Evolutionary conservation across 2,888 invertebrate genomes (phyloP), one percentile per base, ranked within the genome.

Genomic region (Pegoplata infirma): DNA sequence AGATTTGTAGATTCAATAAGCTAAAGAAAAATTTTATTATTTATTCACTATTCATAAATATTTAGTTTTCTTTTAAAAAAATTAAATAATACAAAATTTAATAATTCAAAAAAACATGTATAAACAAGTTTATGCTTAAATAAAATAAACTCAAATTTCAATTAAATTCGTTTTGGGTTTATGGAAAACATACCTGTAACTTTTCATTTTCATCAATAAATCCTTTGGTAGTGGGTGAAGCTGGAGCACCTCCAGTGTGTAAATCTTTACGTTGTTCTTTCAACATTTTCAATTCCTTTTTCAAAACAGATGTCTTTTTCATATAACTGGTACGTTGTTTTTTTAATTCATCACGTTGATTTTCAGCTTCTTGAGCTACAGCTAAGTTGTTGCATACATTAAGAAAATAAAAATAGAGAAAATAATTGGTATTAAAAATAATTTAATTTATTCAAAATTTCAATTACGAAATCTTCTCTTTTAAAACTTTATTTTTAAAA

Each of bases 191-290:
- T 91, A 96, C 96, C 95, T 96, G 96, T 66, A 96, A 90, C 84
- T 95, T 95, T 84, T 94, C 93, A 89, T 96, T 96, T 89, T 96
- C 95, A 86, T 94, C 94, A 74, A 96, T 91, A 86, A 96, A 95
- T 81, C 94, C 92, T 88, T 93, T 93, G 84, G 94, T 94, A 81
- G 95, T 95, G 0, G 95, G 93, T 77, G 94, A 94, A 36, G 93
- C 93, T 5, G 94, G 94, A 0, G 82, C 86, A 16, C 82, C 80
- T 16, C 81, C 80, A 0, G 86, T 85, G 3, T 93, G 91, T 49
- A 96, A 91, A 86, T 95, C 95, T 80, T 93, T 93, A 78, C 94
- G 94, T 86, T 96, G 96, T 63, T 94, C 93, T 84, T 94, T 93
- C 40, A 96, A 90, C 55, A 94, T 93, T 84, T 95, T 94, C 83